Percentiles rank a stretch among this genome's conserved stretches.
phyloP scores from a whole-genome alignment of 2,888 invertebrate genomes.

The Ophion ellenae region DNA sequence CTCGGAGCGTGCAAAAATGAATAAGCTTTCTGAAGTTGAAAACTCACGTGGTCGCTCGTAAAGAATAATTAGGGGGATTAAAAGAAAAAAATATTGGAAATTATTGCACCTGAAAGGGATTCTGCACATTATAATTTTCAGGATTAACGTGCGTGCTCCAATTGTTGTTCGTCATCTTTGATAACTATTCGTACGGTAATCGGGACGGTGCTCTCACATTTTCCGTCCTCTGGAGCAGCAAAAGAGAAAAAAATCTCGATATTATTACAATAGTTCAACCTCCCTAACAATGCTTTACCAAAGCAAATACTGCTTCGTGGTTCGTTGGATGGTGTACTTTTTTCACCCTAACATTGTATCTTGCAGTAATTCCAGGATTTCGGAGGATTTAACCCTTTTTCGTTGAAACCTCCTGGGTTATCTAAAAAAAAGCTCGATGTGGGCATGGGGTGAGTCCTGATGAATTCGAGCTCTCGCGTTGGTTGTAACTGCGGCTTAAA shows the following conservation, averaged over 20 bases:
- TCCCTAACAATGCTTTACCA: background rate
- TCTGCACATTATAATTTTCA: no score
- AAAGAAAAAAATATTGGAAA: no score
- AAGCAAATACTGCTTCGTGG: conserved; percentile 25
- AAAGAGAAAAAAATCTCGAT: background rate
- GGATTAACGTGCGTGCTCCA: no score
- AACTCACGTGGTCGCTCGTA: no score
- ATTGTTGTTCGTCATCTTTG: no score
- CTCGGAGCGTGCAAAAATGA: no score
- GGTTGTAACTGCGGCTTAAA: conserved; percentile 54
- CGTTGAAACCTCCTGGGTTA: conserved; percentile 21
- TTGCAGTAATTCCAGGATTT: conserved; percentile 49
- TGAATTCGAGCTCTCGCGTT: conserved; percentile 50
- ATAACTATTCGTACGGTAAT: no score
- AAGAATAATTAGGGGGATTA: no score
- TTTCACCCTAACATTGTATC: conserved; percentile 32
- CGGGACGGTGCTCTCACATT: background rate
- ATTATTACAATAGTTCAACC: background rate
- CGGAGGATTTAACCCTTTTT: conserved; percentile 34
- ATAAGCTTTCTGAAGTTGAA: no score
- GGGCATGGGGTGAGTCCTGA: conserved; percentile 34
- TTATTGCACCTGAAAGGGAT: no score
- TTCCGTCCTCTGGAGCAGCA: background rate
- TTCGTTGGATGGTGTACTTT: background rate
- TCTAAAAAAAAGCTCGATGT: conserved; percentile 21